Percentiles rank a stretch among this genome's conserved stretches.
phyloP scores from a whole-genome alignment of 2,888 invertebrate species.

The Lasiommata megera region DNA sequence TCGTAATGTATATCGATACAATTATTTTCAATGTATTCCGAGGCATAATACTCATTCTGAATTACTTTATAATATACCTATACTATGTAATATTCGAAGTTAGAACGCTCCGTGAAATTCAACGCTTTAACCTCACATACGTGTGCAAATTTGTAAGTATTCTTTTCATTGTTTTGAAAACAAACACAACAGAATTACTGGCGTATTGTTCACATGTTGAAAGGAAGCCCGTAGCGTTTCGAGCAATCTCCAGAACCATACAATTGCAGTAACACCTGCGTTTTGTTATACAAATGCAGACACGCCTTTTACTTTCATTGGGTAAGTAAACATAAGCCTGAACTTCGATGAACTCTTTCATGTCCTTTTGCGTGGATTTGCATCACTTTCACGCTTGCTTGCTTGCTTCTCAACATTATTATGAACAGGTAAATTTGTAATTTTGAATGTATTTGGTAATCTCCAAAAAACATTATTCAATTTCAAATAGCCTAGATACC shows the following conservation, averaged over 20 bases:
- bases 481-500: too few relatives aligned
- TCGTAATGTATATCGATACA: too few relatives aligned
- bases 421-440: too few relatives aligned
- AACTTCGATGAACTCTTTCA: conserved; percentile 18
- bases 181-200: conserved; percentile 26
- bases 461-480: too few relatives aligned
- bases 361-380: neutral
- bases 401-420: too few relatives aligned
- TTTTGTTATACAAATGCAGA: conserved; percentile 24
- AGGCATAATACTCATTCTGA: too few relatives aligned
- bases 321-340: conserved; percentile 13
- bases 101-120: neutral
- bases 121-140: neutral
- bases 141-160: conserved; percentile 20
- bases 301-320: conserved; percentile 27
- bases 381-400: neutral
- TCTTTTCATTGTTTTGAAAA: conserved; percentile 34
- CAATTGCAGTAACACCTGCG: conserved; percentile 52
- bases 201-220: conserved; percentile 32
- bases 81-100: conserved; percentile 4
- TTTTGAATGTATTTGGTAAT: too few relatives aligned
- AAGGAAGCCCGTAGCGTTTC: conserved; percentile 33
- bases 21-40: too few relatives aligned
- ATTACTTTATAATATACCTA: too few relatives aligned
- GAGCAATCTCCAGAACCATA: conserved; percentile 40